Evolutionary conservation across 2,888 invertebrate species (phyloP).

Genomic region (Caradrina clavipalpis): DNA sequence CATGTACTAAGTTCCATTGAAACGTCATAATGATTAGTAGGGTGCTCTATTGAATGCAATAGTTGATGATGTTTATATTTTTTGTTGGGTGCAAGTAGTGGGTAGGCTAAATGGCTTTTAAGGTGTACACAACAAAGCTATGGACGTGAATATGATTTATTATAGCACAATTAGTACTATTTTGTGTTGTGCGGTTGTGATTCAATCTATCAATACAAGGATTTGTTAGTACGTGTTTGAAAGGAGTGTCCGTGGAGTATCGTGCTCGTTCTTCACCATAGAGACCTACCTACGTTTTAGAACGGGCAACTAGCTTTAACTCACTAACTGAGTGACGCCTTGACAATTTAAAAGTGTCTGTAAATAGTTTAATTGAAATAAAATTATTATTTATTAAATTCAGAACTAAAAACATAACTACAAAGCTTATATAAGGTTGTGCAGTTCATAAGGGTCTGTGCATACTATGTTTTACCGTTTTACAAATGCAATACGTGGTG

Average conservation of each 20-base stretch:
- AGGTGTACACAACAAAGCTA: neutral
- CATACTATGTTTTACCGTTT: too few relatives aligned
- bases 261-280: neutral
- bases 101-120: neutral
- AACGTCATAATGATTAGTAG: constrained; percentile 53
- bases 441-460: too few relatives aligned
- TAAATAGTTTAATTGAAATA: neutral
- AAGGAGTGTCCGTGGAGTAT: too few relatives aligned
- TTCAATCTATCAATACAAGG: neutral
- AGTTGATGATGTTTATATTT: constrained; percentile 41
- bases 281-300: neutral
- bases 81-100: constrained; percentile 9
- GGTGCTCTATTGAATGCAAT: constrained; percentile 20
- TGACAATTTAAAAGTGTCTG: neutral
- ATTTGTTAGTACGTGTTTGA: neutral
- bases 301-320: neutral
- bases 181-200: neutral
- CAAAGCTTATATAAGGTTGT: too few relatives aligned
- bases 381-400: too few relatives aligned
- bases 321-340: neutral
- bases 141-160: constrained; percentile 9
- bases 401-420: too few relatives aligned
- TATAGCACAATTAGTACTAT: neutral
- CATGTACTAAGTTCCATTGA: constrained; percentile 40
- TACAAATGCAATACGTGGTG: too few relatives aligned